Evolutionary conservation across 2,888 invertebrate species (phyloP), one percentile per base, ranked within the genome.

Genomic region (Erebia ligea): DNA sequence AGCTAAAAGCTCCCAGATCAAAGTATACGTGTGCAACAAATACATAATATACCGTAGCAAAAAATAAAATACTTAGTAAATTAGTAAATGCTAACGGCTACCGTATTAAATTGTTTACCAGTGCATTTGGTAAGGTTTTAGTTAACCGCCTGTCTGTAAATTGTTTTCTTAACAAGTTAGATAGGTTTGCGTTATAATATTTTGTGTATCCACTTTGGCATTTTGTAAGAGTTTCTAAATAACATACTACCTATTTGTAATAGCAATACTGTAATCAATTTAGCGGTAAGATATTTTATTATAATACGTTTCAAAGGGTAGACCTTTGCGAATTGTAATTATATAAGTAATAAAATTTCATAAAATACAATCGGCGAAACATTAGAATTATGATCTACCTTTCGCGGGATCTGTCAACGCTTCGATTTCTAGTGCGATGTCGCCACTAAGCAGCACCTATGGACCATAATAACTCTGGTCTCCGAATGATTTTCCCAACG

Each of bases 221-320:
- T 73, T 72, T 73, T 73, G 73, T 59, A 73, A 73, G 65, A 70
- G 64, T 66, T 54, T 64, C 64, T 56, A 57, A 57, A 66, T 66
- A 65, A 66, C 66, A 66, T 54, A 57, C 56, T 54, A 56, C 56
- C 65, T 45, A 57, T 66, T 66, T 56, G 61, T 57, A 70, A 68
- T 62, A 17, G 73, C 57, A 67, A 62, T 72, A 67, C 67, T 61
- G 69, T 73, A 73, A 73, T 70, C 73, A 65, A 73, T 73, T 70
- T 73, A 70, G 68, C 73, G 68, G 42, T 68, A 64, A 69, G 61
- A 66, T 62, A n/a, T n/a, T n/a, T 65, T 65, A 59, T 70, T 64
- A 66, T 70, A 68, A 68, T 59, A 64, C 61, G 64, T 67, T 70
- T 54, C 61, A 68, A 42, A 70, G 65, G 68, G 64, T 68, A 71